phyloP scores from a whole-genome alignment of 2,888 invertebrate species.

The Sinotaia quadrata region DNA sequence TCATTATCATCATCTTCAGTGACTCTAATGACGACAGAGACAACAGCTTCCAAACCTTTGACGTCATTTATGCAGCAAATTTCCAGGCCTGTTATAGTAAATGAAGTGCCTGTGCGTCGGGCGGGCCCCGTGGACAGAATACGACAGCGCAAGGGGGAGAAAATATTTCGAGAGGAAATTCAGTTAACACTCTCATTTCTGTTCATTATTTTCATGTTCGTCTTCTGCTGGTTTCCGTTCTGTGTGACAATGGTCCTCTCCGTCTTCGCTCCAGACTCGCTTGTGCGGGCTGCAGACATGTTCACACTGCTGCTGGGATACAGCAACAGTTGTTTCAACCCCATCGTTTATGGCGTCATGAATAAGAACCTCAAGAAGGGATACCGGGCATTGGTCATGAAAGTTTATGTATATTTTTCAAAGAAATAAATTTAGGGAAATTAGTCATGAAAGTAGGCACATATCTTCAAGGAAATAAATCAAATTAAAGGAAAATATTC shows the following conservation, averaged over 20 bases:
- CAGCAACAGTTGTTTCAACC: constrained; percentile 63
- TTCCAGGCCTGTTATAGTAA: not conserved
- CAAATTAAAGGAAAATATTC: too few species aligned
- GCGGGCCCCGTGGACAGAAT: not conserved
- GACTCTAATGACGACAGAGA: too few species aligned
- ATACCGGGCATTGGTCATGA: constrained; percentile 41
- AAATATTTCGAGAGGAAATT: constrained; percentile 49
- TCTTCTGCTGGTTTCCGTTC: constrained; percentile 66
- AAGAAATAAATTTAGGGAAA: too few species aligned
- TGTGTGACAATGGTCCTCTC: constrained; percentile 64
- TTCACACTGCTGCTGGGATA: constrained; percentile 62
- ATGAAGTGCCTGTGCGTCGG: not conserved
- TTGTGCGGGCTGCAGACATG: constrained; percentile 48
- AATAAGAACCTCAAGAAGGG: constrained; percentile 58
- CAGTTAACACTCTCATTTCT: constrained; percentile 52
- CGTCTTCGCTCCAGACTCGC: constrained; percentile 44
- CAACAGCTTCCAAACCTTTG: too few species aligned
- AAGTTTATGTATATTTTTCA: not conserved
- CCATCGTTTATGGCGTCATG: constrained; percentile 64
- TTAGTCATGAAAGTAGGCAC: too few species aligned
- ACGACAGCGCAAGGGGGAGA: constrained; percentile 3
- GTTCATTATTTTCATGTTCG: constrained; percentile 58
- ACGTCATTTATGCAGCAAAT: too few species aligned
- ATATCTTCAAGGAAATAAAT: too few species aligned
- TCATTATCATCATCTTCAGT: too few species aligned